phyloP scores from a whole-genome alignment of 2,888 invertebrate species.

The Ormyrus thymus region DNA sequence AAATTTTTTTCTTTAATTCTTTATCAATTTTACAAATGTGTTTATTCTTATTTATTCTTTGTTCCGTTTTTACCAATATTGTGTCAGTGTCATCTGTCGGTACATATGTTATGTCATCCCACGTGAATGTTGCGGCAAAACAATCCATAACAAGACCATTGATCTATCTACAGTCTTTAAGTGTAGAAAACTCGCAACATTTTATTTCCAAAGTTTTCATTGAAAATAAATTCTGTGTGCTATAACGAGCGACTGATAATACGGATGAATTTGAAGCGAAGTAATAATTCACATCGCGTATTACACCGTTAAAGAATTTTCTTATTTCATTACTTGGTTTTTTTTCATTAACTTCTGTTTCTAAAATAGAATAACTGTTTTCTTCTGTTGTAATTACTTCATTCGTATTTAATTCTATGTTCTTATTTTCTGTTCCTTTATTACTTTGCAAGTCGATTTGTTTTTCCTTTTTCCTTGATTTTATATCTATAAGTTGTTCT shows the following conservation, averaged over 20 bases:
- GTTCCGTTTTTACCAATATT: background rate
- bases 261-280: constrained; percentile 22
- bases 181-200: background rate
- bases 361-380: background rate
- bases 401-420: background rate
- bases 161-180: background rate
- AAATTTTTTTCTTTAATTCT: background rate
- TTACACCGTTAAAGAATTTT: background rate
- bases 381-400: too few species aligned
- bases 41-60: constrained; percentile 10
- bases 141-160: constrained; percentile 9
- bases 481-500: background rate
- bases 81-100: constrained; percentile 2
- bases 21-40: background rate
- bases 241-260: constrained; percentile 36
- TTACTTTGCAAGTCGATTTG: background rate
- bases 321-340: background rate
- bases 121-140: background rate
- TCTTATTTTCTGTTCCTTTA: background rate
- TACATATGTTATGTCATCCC: constrained; percentile 3
- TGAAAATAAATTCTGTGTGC: background rate
- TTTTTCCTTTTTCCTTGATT: background rate
- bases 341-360: background rate
- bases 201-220: constrained; percentile 3
- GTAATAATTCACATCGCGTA: constrained; percentile 30